Evolutionary conservation across 2,888 invertebrate genomes (phyloP).

Genomic region (Drosophila koepferae): DNA sequence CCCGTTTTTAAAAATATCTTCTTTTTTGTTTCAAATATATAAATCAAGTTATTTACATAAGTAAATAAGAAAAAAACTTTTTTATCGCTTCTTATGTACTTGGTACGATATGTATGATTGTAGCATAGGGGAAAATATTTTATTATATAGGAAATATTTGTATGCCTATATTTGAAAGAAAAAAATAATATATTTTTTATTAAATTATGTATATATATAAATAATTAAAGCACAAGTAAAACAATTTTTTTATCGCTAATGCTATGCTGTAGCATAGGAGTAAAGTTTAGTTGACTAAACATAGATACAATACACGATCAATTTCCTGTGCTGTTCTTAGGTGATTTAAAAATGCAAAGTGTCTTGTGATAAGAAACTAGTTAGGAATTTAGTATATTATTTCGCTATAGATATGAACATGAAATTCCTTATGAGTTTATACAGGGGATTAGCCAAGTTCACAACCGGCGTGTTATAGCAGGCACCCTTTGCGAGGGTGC

Average conservation of each 20-base stretch:
- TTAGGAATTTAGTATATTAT: neutral
- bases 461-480: slow-evolving; percentile 28
- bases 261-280: too few relatives aligned
- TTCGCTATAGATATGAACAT: neutral
- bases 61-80: neutral
- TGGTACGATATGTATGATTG: neutral
- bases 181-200: too few relatives aligned
- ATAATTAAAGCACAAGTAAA: neutral
- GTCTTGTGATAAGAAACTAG: slow-evolving; percentile 20
- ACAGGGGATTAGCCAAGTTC: slow-evolving; percentile 27
- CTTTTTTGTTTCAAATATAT: neutral
- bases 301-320: neutral
- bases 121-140: neutral
- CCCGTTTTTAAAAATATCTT: neutral
- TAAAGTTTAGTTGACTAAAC: neutral
- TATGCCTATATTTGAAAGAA: too few relatives aligned
- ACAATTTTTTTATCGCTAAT: too few relatives aligned
- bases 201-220: neutral
- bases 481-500: slow-evolving; percentile 25
- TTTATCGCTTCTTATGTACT: neutral
- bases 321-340: neutral
- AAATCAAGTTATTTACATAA: neutral
- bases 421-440: neutral
- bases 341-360: neutral
- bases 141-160: too few relatives aligned